Evolutionary conservation across 2,888 invertebrate genomes (phyloP).

Genomic region (Lacanobia wlatinum): DNA sequence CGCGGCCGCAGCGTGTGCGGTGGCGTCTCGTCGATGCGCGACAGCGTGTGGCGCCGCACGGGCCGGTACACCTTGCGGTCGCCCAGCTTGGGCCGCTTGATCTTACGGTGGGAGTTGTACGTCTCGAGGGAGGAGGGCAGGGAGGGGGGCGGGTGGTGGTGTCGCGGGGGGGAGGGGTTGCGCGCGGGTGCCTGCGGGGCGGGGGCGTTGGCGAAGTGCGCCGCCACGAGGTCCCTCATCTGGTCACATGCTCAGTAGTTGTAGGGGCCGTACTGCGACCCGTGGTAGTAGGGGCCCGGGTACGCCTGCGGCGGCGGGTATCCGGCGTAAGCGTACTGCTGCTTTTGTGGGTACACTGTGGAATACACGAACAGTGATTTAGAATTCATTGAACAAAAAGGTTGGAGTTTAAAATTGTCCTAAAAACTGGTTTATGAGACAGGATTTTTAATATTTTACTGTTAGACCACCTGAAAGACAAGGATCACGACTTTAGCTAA

Average conservation of each 20-base stretch:
- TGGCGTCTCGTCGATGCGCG: slow-evolving; percentile 86
- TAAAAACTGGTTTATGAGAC: neutral
- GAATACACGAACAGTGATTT: slow-evolving; percentile 20
- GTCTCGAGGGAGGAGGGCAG: slow-evolving; percentile 78
- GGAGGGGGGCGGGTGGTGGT: slow-evolving; percentile 61
- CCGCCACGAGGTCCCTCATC: slow-evolving; percentile 89
- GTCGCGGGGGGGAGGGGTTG: slow-evolving; percentile 73
- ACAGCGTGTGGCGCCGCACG: slow-evolving; percentile 81
- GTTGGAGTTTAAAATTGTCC: neutral
- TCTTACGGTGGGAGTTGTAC: slow-evolving; percentile 86
- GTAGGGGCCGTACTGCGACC: slow-evolving; percentile 98
- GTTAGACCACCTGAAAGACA: neutral
- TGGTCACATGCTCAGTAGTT: slow-evolving; percentile 94
- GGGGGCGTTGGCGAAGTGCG: slow-evolving; percentile 85
- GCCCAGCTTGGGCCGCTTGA: slow-evolving; percentile 80
- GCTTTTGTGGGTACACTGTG: slow-evolving; percentile 98
- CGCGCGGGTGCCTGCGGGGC: slow-evolving; percentile 89
- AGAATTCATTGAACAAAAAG: neutral
- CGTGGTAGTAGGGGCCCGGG: slow-evolving; percentile 97
- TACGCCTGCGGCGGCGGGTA: slow-evolving; percentile 96
- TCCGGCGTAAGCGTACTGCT: slow-evolving; percentile 97
- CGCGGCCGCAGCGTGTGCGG: slow-evolving; percentile 71
- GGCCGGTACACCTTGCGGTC: slow-evolving; percentile 85
- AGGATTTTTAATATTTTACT: neutral
- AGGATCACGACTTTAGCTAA: neutral